Evolutionary conservation across 1,140 invertebrate species (phyloP).

Genomic region (Drosophila ficusphila): DNA sequence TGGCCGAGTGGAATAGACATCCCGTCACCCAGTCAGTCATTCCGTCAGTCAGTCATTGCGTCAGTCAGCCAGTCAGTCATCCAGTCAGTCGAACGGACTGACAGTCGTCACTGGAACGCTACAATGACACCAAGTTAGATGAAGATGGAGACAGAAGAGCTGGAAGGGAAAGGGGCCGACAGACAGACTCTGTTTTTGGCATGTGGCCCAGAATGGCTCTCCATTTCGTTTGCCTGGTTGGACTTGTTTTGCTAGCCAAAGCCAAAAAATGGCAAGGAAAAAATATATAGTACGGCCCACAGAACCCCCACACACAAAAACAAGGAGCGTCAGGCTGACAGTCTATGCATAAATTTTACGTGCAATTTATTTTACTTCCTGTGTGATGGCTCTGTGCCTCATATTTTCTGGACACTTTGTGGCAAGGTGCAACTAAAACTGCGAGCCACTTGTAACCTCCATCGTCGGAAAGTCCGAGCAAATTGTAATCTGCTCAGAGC

Average conservation of each 20-base stretch:
- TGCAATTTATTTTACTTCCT: slow-evolving; percentile 55
- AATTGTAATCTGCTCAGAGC: slow-evolving; percentile 11
- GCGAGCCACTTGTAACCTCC: slow-evolving; percentile 2
- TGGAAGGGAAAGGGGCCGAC: not conserved
- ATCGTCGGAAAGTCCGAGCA: not conserved
- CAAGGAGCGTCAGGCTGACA: slow-evolving; percentile 3
- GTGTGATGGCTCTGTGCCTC: slow-evolving; percentile 17
- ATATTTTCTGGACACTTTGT: slow-evolving; percentile 42
- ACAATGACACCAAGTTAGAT: slow-evolving; percentile 42
- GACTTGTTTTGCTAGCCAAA: slow-evolving; percentile 47
- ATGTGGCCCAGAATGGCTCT: slow-evolving; percentile 48
- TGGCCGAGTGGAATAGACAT: slow-evolving; percentile 57
- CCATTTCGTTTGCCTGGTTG: slow-evolving; percentile 41
- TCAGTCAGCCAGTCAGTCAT: slow-evolving; percentile 2
- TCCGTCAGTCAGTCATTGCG: not conserved
- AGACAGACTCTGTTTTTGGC: slow-evolving; percentile 34
- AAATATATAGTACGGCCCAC: slow-evolving; percentile 6
- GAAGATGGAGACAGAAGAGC: slow-evolving; percentile 16
- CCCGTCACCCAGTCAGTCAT: slow-evolving; percentile 53
- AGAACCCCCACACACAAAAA: slow-evolving; percentile 22
- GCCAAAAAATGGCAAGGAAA: slow-evolving; percentile 30
- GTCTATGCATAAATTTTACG: slow-evolving; percentile 52
- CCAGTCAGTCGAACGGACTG: slow-evolving; percentile 12
- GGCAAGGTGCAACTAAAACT: slow-evolving; percentile 33
- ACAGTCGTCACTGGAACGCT: slow-evolving; percentile 49